Base-by-base conservation (phyloP, 92 coral and sea anemone species). In the Zoanthus gigantus region DNA sequence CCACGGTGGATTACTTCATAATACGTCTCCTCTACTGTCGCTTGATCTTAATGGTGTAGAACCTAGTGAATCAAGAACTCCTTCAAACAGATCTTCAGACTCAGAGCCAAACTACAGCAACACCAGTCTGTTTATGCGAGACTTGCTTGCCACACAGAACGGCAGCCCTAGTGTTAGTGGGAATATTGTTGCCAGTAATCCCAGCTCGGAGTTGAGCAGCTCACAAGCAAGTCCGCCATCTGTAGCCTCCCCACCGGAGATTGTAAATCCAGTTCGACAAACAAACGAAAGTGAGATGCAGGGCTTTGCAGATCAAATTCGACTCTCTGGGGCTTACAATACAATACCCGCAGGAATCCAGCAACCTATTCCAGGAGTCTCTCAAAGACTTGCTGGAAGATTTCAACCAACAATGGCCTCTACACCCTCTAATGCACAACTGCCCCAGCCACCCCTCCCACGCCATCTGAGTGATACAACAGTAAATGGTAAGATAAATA, bases 341-440 rank as follows among this genome's bases (percentile, higher is more conserved):
- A 79, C 66, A 48, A 81, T 56, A 44, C 88, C 79, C 13, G 57
- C 78, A 18, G 83, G 48, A 45, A 90, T 86, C 54, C 88, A 86
- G 67, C 74, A 48, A 9, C 46, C 73, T 6, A 78, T 76, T 23
- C 77, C 74, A 5, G 60, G 73, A 18, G 81, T 79, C 18, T 92
- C 92, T 6, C 86, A 23, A 82, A 85, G 95, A 69, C 16, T 66
- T n/a, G 72, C 88, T 71, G 89, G 90, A 15, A 79, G 92, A 8
- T 95, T 95, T 81, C 87, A 87, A 74, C 98, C 98, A 29, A 90
- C 96, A 7, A 81, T 93, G 92, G 91, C 98, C 1, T 95, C 98
- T 34, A 95, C 98, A 16, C 98, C 97, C 57, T 52, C 90, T 16
- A 74, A 89, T 48, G 89, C 58, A 30, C 85, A 81, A 4, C 30